Base-by-base conservation (phyloP, 2,888 invertebrate species). In the Euphydryas editha region DNA sequence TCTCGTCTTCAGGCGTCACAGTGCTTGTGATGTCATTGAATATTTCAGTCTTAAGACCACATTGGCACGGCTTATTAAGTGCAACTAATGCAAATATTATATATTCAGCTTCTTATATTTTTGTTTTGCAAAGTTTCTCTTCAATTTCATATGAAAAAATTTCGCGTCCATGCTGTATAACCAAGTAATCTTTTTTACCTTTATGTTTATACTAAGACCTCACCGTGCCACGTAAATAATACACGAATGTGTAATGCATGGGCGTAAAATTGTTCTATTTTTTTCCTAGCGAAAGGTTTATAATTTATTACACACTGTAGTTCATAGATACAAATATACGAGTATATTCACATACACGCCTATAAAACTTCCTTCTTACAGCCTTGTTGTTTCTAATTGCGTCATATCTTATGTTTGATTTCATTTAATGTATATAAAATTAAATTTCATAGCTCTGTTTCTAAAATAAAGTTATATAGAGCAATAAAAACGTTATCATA, bases 11-110 rank as follows among this genome's bases (percentile, higher is more conserved):
- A 72, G 77, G 76, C 78, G 79, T 78, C 79, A 77, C 72, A 73
- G 68, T 64, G 71, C 65, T 59, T 61, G 77, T 87, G 84, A 84
- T 84, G 84, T 83, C 83, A 84, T 73, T 68, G 59, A 67, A 70
- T 77, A 69, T 77, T 72, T 70, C 75, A 71, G 70, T 78, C 72
- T 74, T 75, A 76, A 73, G 65, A 65, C 51, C 64, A 70, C 69
- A 73, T 66, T 60, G 65, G 62, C 70, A 70, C 62, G 46, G 57
- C 58, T 47, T 17, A 59, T 44, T 44, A 64, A 30, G 42, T 62
- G 59, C 57, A 62, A 30, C 24, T 30, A 42, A 62, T 67, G 44
- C 61, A 65, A 59, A 56, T 44, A 51, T 68, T 67, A 64, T 37
- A 60, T 68, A 36, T 51, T 64, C 51, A 49, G 62, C 68, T 68